Evolutionary conservation across 2,888 invertebrate genomes (phyloP).

Genomic region (Epinotia ramella): DNA sequence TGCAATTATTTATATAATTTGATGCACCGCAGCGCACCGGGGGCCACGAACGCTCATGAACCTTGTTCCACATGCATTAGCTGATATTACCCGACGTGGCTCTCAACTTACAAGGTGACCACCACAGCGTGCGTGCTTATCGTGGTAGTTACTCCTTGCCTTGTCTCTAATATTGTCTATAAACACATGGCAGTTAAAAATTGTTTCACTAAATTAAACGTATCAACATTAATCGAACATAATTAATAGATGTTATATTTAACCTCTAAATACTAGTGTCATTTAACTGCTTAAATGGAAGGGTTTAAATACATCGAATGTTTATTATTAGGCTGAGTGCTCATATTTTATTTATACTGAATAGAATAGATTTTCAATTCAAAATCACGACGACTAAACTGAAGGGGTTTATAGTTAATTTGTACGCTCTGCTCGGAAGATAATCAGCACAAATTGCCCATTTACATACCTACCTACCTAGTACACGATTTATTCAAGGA

Average conservation of each 20-base stretch:
- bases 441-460: conserved; percentile 69
- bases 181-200: conserved; percentile 22
- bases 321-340: neutral
- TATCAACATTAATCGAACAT: too few species aligned
- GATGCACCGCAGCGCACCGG: conserved; percentile 70
- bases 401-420: conserved; percentile 60
- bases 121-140: conserved; percentile 55
- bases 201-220: conserved; percentile 2
- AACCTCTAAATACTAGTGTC: neutral
- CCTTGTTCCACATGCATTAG: conserved; percentile 81
- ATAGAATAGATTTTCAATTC: neutral
- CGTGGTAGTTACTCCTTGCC: conserved; percentile 54
- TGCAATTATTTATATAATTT: conserved; percentile 68
- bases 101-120: conserved; percentile 72
- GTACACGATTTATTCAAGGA: conserved; percentile 76
- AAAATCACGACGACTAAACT: neutral
- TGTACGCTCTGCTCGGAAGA: conserved; percentile 54
- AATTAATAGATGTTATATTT: too few species aligned
- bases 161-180: conserved; percentile 50
- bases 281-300: neutral
- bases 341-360: neutral
- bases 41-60: conserved; percentile 76
- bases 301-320: neutral
- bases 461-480: conserved; percentile 58
- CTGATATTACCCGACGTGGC: conserved; percentile 67